Evolutionary conservation across 2,797 vertebrate genomes (phyloP), one percentile per base, ranked within the genome.

Genomic region (Rhinogobio ventralis): DNA sequence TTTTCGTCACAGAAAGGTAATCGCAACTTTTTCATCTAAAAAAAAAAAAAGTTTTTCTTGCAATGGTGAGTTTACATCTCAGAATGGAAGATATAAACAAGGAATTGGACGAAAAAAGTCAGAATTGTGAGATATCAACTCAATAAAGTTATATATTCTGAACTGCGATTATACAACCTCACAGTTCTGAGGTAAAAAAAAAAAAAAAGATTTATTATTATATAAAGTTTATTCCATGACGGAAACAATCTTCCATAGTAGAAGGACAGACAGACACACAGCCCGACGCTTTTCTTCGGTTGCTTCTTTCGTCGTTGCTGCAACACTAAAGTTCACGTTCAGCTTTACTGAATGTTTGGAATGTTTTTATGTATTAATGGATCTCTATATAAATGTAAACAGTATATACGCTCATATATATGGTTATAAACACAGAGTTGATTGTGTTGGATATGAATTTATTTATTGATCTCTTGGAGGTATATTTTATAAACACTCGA

Each of bases 381-480:
- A 75, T 83, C 60, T 67, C 45, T 67, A 20, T 75, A 51, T 83
- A 55, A 67, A 76, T 66, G 73, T 83, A 39, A 45, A 75, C 62
- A 13, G 30, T 33, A 57, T 64, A 64, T 76, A 68, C 36, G 68
- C 36, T n/a, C 45, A 80, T 68, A 74, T 55, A 39, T 76, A 64
- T 74, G 79, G 11, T 81, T 30, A 66, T 68, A 62, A 71, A 84
- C 46, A 55, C 73, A 39, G 33, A 19, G 33, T 8, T 46, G 33
- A 76, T 75, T 69, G 69, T 81, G 78, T 85, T 68, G 45, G 9
- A 75, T 66, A n/a, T 81, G 8, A 66, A 28, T 33, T 33, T 80
- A 80, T 83, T 86, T 80, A 83, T 68, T 71, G 64, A 75, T 79
- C 23, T 78, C 64, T 78, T 57, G 14, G 72, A 79, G 67, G 66